Evolutionary conservation across 2,888 invertebrate species (phyloP).

Genomic region (Drosophila robusta): DNA sequence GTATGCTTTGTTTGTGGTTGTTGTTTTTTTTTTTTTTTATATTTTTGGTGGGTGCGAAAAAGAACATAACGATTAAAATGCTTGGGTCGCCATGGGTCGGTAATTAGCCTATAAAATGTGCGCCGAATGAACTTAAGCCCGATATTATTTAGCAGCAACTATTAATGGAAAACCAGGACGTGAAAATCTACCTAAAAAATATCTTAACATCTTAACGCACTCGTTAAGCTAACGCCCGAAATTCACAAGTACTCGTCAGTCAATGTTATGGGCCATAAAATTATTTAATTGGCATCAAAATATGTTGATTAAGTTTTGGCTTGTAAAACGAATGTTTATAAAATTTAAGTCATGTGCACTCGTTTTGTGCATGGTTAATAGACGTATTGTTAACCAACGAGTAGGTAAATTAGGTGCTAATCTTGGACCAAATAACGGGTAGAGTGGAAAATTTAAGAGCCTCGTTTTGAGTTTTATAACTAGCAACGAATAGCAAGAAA

Average conservation of each 20-base stretch:
- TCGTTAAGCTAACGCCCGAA: background rate
- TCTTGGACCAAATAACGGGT: no score
- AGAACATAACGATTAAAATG: slow-evolving; percentile 48
- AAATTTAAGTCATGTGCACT: no score
- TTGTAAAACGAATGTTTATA: no score
- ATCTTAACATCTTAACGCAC: background rate
- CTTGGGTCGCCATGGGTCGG: slow-evolving; percentile 3
- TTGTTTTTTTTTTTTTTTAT: background rate
- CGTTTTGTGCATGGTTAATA: no score
- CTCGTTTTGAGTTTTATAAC: no score
- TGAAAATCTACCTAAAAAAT: background rate
- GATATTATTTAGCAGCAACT: background rate
- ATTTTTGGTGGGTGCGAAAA: slow-evolving; percentile 39
- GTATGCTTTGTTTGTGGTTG: slow-evolving; percentile 88
- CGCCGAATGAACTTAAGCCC: background rate
- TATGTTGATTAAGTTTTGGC: background rate
- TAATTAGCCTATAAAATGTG: slow-evolving; percentile 10
- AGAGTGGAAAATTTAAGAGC: no score
- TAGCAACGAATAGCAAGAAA: no score
- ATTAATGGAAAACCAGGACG: background rate
- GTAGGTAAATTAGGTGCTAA: no score
- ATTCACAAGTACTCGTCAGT: background rate
- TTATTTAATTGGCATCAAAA: background rate
- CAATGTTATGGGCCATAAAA: background rate
- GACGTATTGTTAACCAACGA: no score